Conservation (phyloP, 2,888 invertebrate species). For the Drosophila maculinotata region DNA sequence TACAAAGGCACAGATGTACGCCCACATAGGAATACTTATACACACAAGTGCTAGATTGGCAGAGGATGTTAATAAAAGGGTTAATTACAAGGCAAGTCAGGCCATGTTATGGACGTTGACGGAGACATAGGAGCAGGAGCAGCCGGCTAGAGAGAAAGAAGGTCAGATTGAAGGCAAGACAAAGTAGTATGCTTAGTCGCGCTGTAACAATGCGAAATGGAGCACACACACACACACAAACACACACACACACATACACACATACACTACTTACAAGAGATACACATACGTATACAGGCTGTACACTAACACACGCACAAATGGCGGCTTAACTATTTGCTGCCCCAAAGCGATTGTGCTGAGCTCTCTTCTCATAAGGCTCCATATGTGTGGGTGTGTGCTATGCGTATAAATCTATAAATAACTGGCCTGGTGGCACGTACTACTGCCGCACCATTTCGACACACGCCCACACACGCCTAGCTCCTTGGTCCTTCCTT, state of each 20-base stretch:
- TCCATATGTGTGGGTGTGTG: constrained; percentile 15
- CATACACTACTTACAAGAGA: too few relatives aligned
- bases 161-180: constrained; percentile 37
- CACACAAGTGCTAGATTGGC: constrained; percentile 6
- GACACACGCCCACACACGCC: constrained; percentile 10
- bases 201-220: constrained; percentile 58
- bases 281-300: constrained; percentile 1
- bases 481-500: constrained; percentile 25
- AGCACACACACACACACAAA: constrained; percentile 17
- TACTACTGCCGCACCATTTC: constrained; percentile 16
- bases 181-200: constrained; percentile 60
- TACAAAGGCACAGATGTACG: constrained; percentile 1
- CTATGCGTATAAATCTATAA: constrained; percentile 61
- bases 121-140: not conserved
- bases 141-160: constrained; percentile 20
- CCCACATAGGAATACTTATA: not conserved
- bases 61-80: constrained; percentile 64
- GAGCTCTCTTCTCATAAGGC: constrained; percentile 45
- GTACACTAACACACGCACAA: constrained; percentile 22
- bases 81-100: constrained; percentile 66
- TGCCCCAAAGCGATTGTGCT: constrained; percentile 60
- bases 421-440: constrained; percentile 53
- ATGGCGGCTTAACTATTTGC: constrained; percentile 62
- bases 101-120: constrained; percentile 31
- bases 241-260: not conserved